Conservation (phyloP, 1,140 invertebrate species). For the Acromyrmex charruanus region DNA sequence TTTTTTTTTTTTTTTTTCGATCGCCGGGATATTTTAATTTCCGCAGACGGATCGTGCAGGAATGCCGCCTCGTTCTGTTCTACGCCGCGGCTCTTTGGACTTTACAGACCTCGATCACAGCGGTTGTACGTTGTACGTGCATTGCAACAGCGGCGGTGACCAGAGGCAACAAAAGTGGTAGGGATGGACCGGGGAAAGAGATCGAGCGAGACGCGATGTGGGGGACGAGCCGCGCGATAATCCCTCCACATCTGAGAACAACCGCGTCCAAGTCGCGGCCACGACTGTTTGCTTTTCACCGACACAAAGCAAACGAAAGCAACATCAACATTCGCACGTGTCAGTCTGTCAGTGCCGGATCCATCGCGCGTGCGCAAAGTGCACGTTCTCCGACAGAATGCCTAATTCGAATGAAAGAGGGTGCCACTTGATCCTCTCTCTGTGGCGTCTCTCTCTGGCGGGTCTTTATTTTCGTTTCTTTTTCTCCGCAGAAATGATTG, state of each 20-base stretch:
- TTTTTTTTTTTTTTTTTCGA: neutral
- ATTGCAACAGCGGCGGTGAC: conserved; percentile 33
- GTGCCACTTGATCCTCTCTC: neutral
- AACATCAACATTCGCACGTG: conserved; percentile 26
- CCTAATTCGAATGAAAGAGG: conserved; percentile 23
- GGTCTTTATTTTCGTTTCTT: neutral
- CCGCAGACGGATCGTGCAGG: neutral
- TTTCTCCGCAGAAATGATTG: neutral
- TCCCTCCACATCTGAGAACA: neutral
- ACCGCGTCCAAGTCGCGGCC: conserved; percentile 44
- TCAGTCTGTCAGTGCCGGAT: neutral
- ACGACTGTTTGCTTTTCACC: conserved; percentile 53
- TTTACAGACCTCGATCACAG: conserved; percentile 51
- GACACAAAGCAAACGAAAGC: conserved; percentile 12
- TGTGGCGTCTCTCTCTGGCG: too few relatives aligned
- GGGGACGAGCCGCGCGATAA: conserved; percentile 6
- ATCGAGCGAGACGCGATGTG: conserved; percentile 9
- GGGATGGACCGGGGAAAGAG: conserved; percentile 65
- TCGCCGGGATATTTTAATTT: neutral
- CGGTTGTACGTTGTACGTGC: neutral
- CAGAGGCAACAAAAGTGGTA: conserved; percentile 12
- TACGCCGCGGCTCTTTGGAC: conserved; percentile 47
- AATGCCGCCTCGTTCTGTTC: conserved; percentile 9
- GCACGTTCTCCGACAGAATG: neutral
- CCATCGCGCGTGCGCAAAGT: conserved; percentile 13